A percentile compares a stretch with the other conserved stretches of the same genome.
phyloP scores from a whole-genome alignment of 2,888 invertebrate species.

The Sepioteuthis lessoniana region DNA sequence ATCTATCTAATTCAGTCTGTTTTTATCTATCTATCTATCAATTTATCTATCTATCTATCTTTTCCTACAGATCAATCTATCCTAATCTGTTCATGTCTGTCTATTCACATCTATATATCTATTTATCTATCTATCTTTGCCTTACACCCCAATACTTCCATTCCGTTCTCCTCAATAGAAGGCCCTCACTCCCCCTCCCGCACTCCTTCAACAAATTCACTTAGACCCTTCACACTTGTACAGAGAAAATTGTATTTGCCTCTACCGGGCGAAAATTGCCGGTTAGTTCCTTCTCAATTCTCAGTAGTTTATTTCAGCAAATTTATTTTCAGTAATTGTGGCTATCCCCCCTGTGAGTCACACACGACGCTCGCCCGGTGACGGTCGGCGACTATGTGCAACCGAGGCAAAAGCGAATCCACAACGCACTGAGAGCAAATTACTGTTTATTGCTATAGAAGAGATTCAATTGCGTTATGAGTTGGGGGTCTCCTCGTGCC shows the following conservation, averaged over 20 bases:
- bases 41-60: no score
- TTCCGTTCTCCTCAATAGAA: no score
- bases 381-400: conserved; percentile 2
- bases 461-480: conserved; percentile 39
- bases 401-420: no score
- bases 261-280: conserved; percentile 44
- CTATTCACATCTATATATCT: no score
- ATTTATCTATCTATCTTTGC: no score
- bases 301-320: conserved; percentile 39
- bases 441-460: conserved; percentile 34
- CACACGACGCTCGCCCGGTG: not conserved
- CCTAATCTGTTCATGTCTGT: no score
- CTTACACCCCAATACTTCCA: no score
- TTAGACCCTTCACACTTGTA: not conserved
- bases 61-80: no score
- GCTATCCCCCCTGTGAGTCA: conserved; percentile 6
- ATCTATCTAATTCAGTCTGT: no score
- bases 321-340: conserved; percentile 46
- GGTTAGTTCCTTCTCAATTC: conserved; percentile 34
- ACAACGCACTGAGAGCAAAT: not conserved
- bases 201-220: not conserved
- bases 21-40: no score
- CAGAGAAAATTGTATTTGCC: conserved; percentile 46
- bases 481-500: conserved; percentile 45
- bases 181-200: not conserved